Base-by-base conservation (phyloP, 1,140 invertebrate genomes). In the Cotesia vestalis region DNA sequence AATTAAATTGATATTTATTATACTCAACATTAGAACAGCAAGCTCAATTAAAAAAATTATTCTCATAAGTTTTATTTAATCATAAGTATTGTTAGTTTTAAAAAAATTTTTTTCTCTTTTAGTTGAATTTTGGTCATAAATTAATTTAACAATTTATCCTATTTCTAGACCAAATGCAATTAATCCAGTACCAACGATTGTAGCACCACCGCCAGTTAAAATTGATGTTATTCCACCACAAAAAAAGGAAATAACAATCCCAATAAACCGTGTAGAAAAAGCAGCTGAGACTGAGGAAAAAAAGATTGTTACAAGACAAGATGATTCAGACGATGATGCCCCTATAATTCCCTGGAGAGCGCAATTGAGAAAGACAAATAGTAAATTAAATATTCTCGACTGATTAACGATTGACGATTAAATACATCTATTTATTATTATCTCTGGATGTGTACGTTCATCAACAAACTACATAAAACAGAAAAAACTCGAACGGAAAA, bases 291-390 rank as follows among this genome's bases (percentile, higher is more conserved):
- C 12, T 55, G 74, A 77, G 40, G 74, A 72, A 20, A 75, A 73
- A 38, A 71, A 69, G 46, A 17, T 57, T 63, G 71, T 52, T 71
- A 60, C 67, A 53, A 66, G 86, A 40, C 40, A 89, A 27, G 80
- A 86, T 40, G 88, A 90, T 77, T 91, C 92, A 55, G 88, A 90
- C 73, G 88, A 92, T 81, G 81, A 82, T 2, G 83, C 82, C 0
- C 88, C 84, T 55, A 94, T 95, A 61, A 95, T 95, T 52, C 94
- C 94, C 0, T 96, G 94, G 94, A 89, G 94, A 79, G 93, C 94
- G 14, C 94, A 95, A 80, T 87, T 96, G 52, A 89, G 94, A 77
- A 96, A 96, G 87, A 96, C 94, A 3, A 95, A 95, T 82, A 95
- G 94, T 86, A 94, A 92, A 78, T 87, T 94, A 17, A 94, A 92